phyloP scores from a whole-genome alignment of 2,888 invertebrate genomes.

The Epinotia bilunana region DNA sequence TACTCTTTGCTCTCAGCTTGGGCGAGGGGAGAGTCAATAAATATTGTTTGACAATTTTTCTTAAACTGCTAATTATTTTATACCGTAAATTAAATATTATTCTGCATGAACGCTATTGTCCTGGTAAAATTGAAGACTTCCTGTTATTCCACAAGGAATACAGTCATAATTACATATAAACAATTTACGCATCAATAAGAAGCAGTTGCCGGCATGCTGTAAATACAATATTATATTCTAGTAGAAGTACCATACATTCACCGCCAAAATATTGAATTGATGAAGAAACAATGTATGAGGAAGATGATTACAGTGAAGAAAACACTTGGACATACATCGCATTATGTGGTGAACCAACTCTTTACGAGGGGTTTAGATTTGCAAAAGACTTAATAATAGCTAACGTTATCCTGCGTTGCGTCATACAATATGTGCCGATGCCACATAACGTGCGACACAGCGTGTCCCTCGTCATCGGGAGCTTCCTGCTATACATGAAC shows the following conservation, averaged over 20 bases:
- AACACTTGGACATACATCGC: conserved; percentile 71
- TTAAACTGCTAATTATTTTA: not conserved
- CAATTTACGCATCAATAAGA: not conserved
- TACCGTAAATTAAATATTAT: not conserved
- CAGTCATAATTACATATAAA: not conserved
- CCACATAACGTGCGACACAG: conserved; percentile 78
- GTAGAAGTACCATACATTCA: conserved; percentile 14
- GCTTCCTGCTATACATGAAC: conserved; percentile 73
- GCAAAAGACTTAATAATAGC: conserved; percentile 79
- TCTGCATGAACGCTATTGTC: not conserved
- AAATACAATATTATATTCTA: conserved; percentile 22
- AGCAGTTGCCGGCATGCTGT: conserved; percentile 30
- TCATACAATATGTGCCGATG: conserved; percentile 71
- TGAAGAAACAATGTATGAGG: conserved; percentile 68
- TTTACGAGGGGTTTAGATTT: conserved; percentile 78
- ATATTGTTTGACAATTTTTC: not conserved
- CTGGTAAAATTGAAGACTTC: not conserved
- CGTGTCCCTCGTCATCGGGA: conserved; percentile 73
- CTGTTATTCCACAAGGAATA: not conserved
- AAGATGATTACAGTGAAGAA: conserved; percentile 69
- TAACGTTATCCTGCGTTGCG: conserved; percentile 71
- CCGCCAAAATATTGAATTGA: not conserved
- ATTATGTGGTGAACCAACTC: conserved; percentile 77
- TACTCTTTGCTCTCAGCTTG: too few species aligned
- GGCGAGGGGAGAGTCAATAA: not conserved